These are phyloP conservation scores for Polia nebulosa DNA, from an alignment of 2,888 invertebrate genomes.

Conservation along the genomic window DNA sequence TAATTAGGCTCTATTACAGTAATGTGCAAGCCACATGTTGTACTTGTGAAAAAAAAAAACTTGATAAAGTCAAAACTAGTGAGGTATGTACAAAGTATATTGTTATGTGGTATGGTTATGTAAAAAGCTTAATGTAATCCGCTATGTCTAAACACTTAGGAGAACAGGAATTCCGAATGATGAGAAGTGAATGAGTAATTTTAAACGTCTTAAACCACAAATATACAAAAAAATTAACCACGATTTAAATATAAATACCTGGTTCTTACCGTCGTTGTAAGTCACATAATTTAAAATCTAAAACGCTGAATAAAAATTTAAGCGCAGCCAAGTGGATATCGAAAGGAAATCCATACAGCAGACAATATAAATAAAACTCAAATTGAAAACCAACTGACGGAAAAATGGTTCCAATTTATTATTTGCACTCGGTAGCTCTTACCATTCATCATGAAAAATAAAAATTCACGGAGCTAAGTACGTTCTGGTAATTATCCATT, in stretches of 20 bases:
- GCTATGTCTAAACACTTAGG: background rate
- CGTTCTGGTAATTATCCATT: slow-evolving; percentile 30
- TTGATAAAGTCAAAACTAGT: slow-evolving; percentile 2
- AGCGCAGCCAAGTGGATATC: slow-evolving; percentile 5
- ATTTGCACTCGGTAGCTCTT: slow-evolving; percentile 12
- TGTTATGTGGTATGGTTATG: too few species aligned
- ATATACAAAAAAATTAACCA: background rate
- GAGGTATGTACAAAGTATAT: background rate
- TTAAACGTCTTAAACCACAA: too few species aligned
- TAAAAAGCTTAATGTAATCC: background rate
- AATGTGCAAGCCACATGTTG: slow-evolving; percentile 40
- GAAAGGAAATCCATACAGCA: background rate
- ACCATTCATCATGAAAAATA: slow-evolving; percentile 12
- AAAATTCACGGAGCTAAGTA: slow-evolving; percentile 10
- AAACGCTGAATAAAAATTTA: background rate
- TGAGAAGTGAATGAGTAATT: background rate
- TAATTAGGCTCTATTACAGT: background rate
- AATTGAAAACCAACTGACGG: background rate
- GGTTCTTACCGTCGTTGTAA: too few species aligned
- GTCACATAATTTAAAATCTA: background rate
- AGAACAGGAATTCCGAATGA: background rate
- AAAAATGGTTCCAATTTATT: slow-evolving; percentile 36
- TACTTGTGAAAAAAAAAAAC: slow-evolving; percentile 1
- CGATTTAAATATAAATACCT: background rate
- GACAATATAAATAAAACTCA: slow-evolving; percentile 9